Percentiles rank a stretch among this genome's conserved stretches.
These are phyloP conservation scores for Ophonus ardosiacus DNA, from an alignment of 2,888 invertebrate genomes.

Conservation along the genomic window DNA sequence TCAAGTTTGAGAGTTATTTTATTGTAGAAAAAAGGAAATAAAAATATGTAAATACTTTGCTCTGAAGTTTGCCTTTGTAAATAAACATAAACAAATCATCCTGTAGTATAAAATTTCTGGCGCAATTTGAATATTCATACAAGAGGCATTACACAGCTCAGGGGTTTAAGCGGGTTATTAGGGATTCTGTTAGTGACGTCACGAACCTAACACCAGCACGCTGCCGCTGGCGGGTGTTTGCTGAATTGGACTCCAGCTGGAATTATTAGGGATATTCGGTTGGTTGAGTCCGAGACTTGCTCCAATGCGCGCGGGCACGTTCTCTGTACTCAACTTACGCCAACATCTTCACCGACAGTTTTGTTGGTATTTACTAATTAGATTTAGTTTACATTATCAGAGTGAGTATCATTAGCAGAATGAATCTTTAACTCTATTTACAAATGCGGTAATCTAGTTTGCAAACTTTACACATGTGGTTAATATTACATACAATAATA, in stretches of 20 bases:
- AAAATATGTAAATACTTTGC: no score
- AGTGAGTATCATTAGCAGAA: neutral
- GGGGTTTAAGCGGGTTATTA: slow-evolving; percentile 26
- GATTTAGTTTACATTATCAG: neutral
- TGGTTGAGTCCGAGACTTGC: slow-evolving; percentile 1
- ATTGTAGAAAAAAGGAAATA: no score
- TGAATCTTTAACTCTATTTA: neutral
- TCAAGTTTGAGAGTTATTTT: no score
- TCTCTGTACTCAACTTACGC: neutral
- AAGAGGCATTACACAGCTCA: slow-evolving; percentile 31
- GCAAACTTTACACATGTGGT: no score
- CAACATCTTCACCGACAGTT: slow-evolving; percentile 11
- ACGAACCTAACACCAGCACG: neutral
- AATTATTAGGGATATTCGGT: slow-evolving; percentile 29
- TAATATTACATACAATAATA: no score
- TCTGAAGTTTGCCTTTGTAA: no score
- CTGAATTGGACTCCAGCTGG: slow-evolving; percentile 15
- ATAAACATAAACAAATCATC: neutral
- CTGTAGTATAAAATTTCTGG: neutral
- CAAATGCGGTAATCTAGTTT: no score
- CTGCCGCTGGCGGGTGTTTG: neutral
- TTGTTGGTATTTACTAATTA: slow-evolving; percentile 13
- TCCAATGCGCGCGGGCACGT: neutral
- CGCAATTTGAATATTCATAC: slow-evolving; percentile 45
- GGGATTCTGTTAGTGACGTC: slow-evolving; percentile 50